These are phyloP conservation scores for Poeciliopsis occidentalis DNA, from an alignment of 2,113 vertebrate species.

Conservation along the genomic window DNA sequence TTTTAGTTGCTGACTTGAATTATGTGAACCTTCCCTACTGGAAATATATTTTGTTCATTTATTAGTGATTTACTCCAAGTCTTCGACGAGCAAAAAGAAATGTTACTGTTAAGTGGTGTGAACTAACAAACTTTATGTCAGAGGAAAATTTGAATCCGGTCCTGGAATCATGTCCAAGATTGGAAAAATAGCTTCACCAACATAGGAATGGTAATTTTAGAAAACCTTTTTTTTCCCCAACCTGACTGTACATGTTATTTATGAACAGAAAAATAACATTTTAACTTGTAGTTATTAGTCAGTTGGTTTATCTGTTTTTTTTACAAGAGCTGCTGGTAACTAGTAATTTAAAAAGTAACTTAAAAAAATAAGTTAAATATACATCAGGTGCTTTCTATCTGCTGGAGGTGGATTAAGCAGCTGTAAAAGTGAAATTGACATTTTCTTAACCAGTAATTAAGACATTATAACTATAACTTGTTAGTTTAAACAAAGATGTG, in stretches of 20 bases:
- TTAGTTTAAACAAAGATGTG: no score
- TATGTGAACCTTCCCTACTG: background rate
- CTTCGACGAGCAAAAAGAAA: background rate
- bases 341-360: no score
- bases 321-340: no score
- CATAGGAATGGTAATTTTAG: background rate
- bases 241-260: background rate
- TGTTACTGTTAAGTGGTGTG: constrained; percentile 9
- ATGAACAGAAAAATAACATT: no score
- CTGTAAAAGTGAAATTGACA: background rate
- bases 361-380: no score
- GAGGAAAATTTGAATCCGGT: constrained; percentile 15
- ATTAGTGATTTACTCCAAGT: constrained; percentile 5
- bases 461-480: no score
- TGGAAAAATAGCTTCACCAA: background rate
- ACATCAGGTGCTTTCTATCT: no score
- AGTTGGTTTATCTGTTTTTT: no score
- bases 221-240: background rate
- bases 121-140: background rate
- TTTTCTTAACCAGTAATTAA: no score
- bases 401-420: background rate
- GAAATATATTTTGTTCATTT: background rate
- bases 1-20: constrained; percentile 1
- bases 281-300: no score
- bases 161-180: constrained; percentile 7